Base-by-base conservation (phyloP, 2,113 vertebrate species). In the Macquaria australasica region DNA sequence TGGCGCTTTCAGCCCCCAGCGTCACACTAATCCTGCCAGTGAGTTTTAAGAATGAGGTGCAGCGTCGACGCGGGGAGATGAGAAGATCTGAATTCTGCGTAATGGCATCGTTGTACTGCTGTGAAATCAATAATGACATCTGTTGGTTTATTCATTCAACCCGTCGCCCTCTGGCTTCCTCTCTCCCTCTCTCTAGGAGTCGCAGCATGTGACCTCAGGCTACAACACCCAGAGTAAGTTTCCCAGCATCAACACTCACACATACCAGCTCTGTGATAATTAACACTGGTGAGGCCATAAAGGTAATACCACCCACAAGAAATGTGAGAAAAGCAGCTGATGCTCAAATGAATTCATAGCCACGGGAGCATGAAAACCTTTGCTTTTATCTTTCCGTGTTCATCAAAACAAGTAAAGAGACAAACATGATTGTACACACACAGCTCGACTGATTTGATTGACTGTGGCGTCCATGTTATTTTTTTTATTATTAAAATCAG, bases 211-310 rank as follows among this genome's bases (percentile, higher is more conserved):
- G 95, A 97, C 97, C 94, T 96, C 97, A 85, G 96, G 97, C 96
- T 98, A 98, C 95, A 96, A 92, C 95, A 96, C 95, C 89, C 98
- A 98, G 96, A 99, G 97, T 99, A 97, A 95, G 97, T 97, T 83
- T 79, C 75, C 81, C 81, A 77, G 80, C 73, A 34, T 87, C 72
- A 43, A 79, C 82, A 39, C 85, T 78, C 80, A 41, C 82, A 41
- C 39, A 39, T 18, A 34, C 67, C 16, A 23, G 67, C 81, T 39
- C 60, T 23, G 6, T 37, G 55, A 74, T 90, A 81, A 90, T 90
- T 85, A 91, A 79, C 79, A 45, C 63, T 8, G 34, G 5, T 4
- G 53, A 74, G 73, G 70, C 69, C 71, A 37, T 48, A 34, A 88
- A 85, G 69, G 79, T 72, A 23, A 25, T 31, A 31, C 60, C 85